Conservation (phyloP, 2,888 invertebrate genomes). For the Ernsta delagoae region DNA sequence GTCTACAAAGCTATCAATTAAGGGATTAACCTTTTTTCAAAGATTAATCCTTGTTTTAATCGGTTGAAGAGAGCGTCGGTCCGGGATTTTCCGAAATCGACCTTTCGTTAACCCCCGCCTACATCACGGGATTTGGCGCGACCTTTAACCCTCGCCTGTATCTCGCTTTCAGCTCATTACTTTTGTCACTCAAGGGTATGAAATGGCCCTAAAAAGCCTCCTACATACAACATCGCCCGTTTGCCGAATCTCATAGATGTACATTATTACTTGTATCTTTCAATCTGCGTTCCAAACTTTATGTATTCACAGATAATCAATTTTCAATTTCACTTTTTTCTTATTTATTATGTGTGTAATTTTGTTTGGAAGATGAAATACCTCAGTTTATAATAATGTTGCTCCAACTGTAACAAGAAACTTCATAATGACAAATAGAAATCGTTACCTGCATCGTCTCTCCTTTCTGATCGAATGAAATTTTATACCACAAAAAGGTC, state of each 20-base stretch:
- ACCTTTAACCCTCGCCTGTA: constrained; percentile 27
- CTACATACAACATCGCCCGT: constrained; percentile 18
- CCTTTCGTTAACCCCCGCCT: constrained; percentile 2
- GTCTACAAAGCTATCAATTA: too few relatives aligned
- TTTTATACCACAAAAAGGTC: constrained; percentile 6
- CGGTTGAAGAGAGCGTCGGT: not conserved
- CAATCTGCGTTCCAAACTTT: constrained; percentile 17
- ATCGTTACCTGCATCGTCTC: not conserved
- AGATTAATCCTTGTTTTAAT: constrained; percentile 5
- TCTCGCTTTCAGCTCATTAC: constrained; percentile 45
- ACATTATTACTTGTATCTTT: not conserved
- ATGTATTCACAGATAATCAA: too few relatives aligned
- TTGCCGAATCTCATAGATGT: constrained; percentile 15
- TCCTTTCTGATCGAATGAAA: too few relatives aligned
- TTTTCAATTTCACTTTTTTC: too few relatives aligned
- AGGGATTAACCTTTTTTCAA: not conserved
- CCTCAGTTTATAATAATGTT: not conserved
- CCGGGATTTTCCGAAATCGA: not conserved
- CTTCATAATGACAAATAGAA: not conserved
- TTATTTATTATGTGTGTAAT: too few relatives aligned
- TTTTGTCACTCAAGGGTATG: constrained; percentile 36
- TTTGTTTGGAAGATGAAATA: too few relatives aligned
- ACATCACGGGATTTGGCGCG: not conserved
- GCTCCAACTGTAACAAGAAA: not conserved
- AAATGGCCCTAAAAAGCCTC: constrained; percentile 34